Conservation (phyloP, 2,888 invertebrate species). For the Coenonympha arcania region DNA sequence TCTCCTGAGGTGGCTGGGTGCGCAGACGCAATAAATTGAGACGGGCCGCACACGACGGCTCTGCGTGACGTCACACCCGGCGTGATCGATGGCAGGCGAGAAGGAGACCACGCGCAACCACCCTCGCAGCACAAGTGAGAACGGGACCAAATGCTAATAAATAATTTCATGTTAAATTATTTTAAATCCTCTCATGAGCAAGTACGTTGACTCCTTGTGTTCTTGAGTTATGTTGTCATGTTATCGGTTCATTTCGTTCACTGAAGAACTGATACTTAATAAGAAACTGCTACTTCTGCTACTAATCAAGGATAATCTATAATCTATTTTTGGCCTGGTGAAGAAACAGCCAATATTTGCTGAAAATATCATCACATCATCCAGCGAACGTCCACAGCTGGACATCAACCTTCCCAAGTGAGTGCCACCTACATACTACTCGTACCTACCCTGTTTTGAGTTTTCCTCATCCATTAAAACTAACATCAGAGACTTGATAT, state of each 20-base stretch:
- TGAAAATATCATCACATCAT: too few species aligned
- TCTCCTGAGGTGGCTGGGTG: conserved; percentile 53
- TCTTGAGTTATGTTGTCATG: conserved; percentile 57
- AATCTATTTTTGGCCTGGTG: too few species aligned
- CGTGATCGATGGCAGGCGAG: conserved; percentile 67
- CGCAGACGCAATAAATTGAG: conserved; percentile 71
- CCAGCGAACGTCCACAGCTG: too few species aligned
- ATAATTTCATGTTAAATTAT: conserved; percentile 67
- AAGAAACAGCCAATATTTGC: too few species aligned
- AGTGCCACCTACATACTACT: too few species aligned
- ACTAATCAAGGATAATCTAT: too few species aligned
- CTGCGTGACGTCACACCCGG: conserved; percentile 73
- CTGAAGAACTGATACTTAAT: conserved; percentile 29
- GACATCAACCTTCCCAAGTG: too few species aligned
- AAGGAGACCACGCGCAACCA: conserved; percentile 48
- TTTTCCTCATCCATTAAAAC: too few species aligned
- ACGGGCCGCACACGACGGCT: conserved; percentile 72
- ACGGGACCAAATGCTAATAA: conserved; percentile 53
- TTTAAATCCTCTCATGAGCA: conserved; percentile 66
- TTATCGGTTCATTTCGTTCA: conserved; percentile 46
- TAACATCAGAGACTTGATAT: too few species aligned
- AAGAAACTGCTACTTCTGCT: too few species aligned
- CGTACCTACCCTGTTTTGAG: too few species aligned
- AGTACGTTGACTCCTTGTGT: conserved; percentile 71
- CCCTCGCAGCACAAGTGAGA: conserved; percentile 39